Evolutionary conservation across 2,113 vertebrate genomes (phyloP), one percentile per base, ranked within the genome.

Genomic region (Eurystomus gularis): DNA sequence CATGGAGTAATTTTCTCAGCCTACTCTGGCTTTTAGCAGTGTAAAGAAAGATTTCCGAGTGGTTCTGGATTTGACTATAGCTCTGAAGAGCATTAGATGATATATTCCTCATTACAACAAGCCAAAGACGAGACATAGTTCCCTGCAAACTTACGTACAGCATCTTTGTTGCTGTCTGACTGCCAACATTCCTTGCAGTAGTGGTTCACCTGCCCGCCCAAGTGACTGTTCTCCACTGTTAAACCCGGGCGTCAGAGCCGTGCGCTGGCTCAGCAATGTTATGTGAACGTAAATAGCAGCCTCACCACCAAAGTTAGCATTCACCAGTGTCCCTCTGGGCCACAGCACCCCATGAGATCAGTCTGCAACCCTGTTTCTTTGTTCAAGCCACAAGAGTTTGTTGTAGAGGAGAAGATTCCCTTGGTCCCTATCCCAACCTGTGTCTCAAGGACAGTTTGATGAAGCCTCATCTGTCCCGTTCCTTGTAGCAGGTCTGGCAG

Each of bases 121-220:
- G 33, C 14, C 55, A 26, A 55, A 70, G 16, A 52, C 0, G 0
- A 58, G 42, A 17, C 0, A 1, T 0, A 0, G 17, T 42, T 77
- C 64, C 49, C 55, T 35, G 52, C 71, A n/a, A 42, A 33, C 11
- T 13, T 23, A 4, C 0, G 0, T 35, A 60, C 33, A 23, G 54
- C 46, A 19, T 24, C 28, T 6, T 29, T 33, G 11, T 19, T 55
- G 44, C 57, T 19, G 19, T n/a, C 44, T 49, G 58, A 24, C 58
- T 42, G 2, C 0, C 6, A 5, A 2, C 1, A 24, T 39, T 78
- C 54, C 54, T 39, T 57, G 39, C 42, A 25, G 9, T 17, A 35
- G 29, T 5, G 33, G 28, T 52, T 75, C 57, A 42, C 42, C 42
- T 42, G 42, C 42, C 44, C 33, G 19, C 12, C 46, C 40, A 7